Evolutionary conservation across 1,140 invertebrate genomes (phyloP).

Genomic region (Drosophila sp.): DNA sequence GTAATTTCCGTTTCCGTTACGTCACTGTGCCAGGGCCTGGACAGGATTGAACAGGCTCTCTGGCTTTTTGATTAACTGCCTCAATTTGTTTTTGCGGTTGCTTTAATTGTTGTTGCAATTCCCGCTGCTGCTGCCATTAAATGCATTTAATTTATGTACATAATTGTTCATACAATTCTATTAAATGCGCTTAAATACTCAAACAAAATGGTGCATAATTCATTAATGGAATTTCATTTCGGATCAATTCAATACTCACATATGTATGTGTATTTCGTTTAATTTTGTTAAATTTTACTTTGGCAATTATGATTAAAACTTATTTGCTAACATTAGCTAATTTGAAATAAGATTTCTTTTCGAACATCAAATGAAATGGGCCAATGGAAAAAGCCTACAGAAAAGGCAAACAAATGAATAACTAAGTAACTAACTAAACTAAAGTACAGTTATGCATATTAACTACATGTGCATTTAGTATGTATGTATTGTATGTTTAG

Average conservation of each 20-base stretch:
- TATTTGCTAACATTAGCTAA: too few species aligned
- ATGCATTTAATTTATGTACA: constrained; percentile 68
- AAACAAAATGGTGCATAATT: constrained; percentile 53
- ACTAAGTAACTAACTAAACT: neutral
- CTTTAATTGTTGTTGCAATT: constrained; percentile 46
- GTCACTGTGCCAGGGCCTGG: neutral
- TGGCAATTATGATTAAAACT: neutral
- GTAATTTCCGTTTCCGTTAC: constrained; percentile 43
- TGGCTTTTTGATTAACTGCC: constrained; percentile 47
- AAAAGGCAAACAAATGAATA: neutral
- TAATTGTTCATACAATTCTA: constrained; percentile 50
- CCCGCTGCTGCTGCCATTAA: constrained; percentile 40
- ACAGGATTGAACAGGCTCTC: neutral
- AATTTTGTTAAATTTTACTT: neutral
- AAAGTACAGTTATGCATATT: constrained; percentile 4
- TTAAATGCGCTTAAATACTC: constrained; percentile 58
- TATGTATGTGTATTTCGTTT: neutral
- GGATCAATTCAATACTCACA: neutral
- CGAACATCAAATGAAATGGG: too few species aligned
- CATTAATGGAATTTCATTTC: constrained; percentile 51
- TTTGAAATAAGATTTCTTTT: too few species aligned
- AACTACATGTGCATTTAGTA: neutral
- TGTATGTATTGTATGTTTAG: neutral
- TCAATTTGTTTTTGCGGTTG: constrained; percentile 30
- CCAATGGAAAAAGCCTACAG: neutral